Evolutionary conservation across 2,113 vertebrate genomes (phyloP), one percentile per base, ranked within the genome.

Genomic region (Hippotragus niger): DNA sequence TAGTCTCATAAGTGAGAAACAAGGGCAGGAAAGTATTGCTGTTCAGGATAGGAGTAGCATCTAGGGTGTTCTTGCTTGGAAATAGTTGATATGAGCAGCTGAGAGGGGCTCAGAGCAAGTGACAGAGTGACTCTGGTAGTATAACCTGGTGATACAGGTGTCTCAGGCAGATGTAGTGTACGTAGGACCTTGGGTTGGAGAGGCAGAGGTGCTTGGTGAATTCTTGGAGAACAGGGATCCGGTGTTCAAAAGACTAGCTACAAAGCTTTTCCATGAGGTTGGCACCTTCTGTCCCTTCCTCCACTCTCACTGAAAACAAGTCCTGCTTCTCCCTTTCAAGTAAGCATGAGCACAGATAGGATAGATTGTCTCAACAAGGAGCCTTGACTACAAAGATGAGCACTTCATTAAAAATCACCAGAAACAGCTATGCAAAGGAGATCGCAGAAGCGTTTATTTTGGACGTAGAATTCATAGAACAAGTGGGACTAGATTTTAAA

Each of bases 1-100:
- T 85, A 95, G 76, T 92, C 86, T 93, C 81, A 40, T 89, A 43
- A 78, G n/a, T 94, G 83, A 74, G 71, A 43, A 97, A 85, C n/a
- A 76, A 87, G 60, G 33, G 33, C 43, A 40, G n/a, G 31, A 43
- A 52, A 84, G 27, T 60, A 53, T 21, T 62, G 27, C 19, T 19
- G 27, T 45, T 47, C 8, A 67, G n/a, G 36, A 14, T 14, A 40
- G 9, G n/a, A 53, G 29, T 31, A 33, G 10, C 14, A 13, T 52
- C 50, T 60, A 15, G 15, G 60, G 36, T 36, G 47, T n/a, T 76
- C 36, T 17, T 13, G 10, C 31, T 36, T 50, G 52, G 31, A 50
- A 74, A 23, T 47, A 31, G 43, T 74, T 92, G 58, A 60, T 71
- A 0, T 33, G 27, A 45, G 71, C 45, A 92, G 17, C 67, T 88